Percentiles rank a stretch among this genome's conserved stretches.
Conservation (phyloP, 2,113 vertebrate genomes). For the Xiphophorus hellerii region DNA sequence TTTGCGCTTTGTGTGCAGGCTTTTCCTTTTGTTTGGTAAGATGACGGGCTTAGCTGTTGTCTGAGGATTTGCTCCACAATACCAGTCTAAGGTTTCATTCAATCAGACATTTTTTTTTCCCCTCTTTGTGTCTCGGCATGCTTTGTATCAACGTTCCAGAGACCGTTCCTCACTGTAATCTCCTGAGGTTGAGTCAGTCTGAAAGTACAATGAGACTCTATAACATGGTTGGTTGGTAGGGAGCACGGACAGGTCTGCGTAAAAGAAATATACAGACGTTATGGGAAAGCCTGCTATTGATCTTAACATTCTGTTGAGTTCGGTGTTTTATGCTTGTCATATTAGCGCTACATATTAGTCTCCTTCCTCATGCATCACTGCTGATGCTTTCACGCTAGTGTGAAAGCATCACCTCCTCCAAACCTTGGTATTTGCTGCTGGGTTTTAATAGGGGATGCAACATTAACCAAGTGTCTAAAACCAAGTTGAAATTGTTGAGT, state of each 20-base stretch:
- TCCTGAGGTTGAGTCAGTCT: slow-evolving; percentile 54
- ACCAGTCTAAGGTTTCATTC: slow-evolving; percentile 67
- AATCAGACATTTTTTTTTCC: slow-evolving; percentile 61
- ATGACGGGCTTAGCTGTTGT: slow-evolving; percentile 51
- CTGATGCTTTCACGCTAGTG: too few species aligned
- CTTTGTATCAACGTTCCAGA: slow-evolving; percentile 56
- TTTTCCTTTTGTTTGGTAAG: slow-evolving; percentile 43
- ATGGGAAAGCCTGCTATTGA: slow-evolving; percentile 47
- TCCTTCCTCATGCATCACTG: neutral
- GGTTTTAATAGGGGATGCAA: too few species aligned
- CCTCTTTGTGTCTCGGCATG: slow-evolving; percentile 56
- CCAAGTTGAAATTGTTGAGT: too few species aligned
- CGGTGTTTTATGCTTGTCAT: slow-evolving; percentile 15
- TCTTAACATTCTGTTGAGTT: slow-evolving; percentile 43
- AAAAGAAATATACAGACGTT: slow-evolving; percentile 8
- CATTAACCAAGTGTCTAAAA: too few species aligned
- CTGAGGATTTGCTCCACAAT: slow-evolving; percentile 60
- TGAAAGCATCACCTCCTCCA: neutral
- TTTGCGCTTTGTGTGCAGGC: slow-evolving; percentile 35
- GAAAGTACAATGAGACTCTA: slow-evolving; percentile 51
- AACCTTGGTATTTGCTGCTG: neutral
- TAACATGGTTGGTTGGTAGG: slow-evolving; percentile 58
- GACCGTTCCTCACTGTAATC: slow-evolving; percentile 48
- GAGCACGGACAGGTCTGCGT: slow-evolving; percentile 31
- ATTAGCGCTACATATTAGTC: neutral